Evolutionary conservation across 2,113 vertebrate genomes (phyloP).

Genomic region (Crypturellus undulatus): DNA sequence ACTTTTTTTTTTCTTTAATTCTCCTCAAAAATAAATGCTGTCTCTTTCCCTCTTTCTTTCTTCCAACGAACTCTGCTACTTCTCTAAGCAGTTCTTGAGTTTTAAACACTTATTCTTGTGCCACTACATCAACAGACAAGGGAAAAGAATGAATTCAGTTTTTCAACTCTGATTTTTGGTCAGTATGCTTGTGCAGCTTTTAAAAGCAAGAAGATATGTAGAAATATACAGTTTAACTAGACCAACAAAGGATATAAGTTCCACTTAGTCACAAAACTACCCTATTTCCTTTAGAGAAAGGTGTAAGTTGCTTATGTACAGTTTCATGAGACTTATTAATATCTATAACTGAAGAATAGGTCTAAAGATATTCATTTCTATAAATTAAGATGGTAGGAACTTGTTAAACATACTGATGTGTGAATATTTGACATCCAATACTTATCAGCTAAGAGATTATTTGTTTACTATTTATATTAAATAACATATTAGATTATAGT

Average conservation of each 20-base stretch:
- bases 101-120: constrained; percentile 43
- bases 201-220: constrained; percentile 13
- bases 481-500: not conserved
- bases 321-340: not conserved
- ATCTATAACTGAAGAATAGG: not conserved
- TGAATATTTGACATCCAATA: not conserved
- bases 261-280: not conserved
- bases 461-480: not conserved
- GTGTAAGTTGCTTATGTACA: not conserved
- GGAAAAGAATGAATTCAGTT: constrained; percentile 3
- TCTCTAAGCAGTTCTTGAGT: constrained; percentile 38
- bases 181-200: constrained; percentile 1
- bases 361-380: not conserved
- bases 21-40: not conserved
- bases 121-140: not conserved
- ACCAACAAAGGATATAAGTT: not conserved
- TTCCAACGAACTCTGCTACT: not conserved
- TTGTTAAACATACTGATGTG: not conserved
- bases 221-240: not conserved
- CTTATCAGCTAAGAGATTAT: not conserved
- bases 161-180: constrained; percentile 39
- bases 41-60: constrained; percentile 28
- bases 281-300: not conserved
- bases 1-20: constrained; percentile 11
- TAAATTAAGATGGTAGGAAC: not conserved